These are phyloP conservation scores for Bagarius yarrelli DNA, from an alignment of 2,113 vertebrate species.

Conservation along the genomic window DNA sequence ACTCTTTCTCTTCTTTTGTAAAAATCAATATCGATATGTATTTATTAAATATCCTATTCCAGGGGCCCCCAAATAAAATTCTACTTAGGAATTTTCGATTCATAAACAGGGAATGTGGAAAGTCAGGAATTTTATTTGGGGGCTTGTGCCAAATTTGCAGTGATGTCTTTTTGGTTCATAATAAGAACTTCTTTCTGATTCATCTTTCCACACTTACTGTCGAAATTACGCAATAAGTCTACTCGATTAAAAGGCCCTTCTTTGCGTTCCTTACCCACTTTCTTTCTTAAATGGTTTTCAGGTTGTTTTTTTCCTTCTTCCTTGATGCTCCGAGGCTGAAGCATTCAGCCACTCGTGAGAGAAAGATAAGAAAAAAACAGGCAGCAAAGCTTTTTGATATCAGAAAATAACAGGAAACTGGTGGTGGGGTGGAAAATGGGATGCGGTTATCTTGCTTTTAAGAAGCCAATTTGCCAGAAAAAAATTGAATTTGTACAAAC, in stretches of 20 bases:
- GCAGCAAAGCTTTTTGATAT: not conserved
- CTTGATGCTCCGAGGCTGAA: not conserved
- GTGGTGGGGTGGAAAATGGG: no score
- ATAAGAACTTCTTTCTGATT: not conserved
- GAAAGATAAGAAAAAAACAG: not conserved
- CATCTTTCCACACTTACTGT: not conserved
- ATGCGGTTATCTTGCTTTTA: not conserved
- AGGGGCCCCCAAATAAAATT: no score
- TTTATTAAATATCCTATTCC: no score
- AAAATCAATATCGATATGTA: no score
- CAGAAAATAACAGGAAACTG: not conserved
- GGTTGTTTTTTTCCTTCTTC: not conserved
- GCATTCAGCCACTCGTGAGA: not conserved
- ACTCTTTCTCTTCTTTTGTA: no score
- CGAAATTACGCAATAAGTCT: not conserved
- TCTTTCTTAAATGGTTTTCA: not conserved
- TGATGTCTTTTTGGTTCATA: no score
- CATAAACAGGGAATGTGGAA: no score
- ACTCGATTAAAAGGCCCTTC: not conserved
- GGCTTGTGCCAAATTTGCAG: no score
- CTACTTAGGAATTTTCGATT: no score
- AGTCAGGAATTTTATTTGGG: no score
- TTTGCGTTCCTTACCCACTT: not conserved
- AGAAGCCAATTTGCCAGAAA: not conserved
- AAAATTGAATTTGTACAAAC: not conserved